These are phyloP conservation scores for Zaprionus gabonicus DNA, from an alignment of 1,140 invertebrate genomes.

Conservation along the genomic window DNA sequence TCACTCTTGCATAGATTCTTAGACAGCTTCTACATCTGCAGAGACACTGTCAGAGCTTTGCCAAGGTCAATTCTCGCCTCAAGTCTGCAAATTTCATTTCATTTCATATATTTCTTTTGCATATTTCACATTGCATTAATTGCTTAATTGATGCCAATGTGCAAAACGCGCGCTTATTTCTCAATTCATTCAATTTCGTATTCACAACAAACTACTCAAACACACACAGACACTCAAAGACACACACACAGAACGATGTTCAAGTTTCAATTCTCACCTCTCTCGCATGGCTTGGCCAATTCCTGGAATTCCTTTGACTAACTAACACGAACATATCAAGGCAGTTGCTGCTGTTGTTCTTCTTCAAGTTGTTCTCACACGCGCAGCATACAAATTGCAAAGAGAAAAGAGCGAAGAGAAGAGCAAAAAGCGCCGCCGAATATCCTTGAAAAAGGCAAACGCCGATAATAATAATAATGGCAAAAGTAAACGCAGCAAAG, in stretches of 20 bases:
- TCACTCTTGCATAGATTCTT: background rate
- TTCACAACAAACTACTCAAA: slow-evolving; percentile 34
- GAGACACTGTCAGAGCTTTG: background rate
- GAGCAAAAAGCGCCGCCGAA: slow-evolving; percentile 65
- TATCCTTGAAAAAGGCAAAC: slow-evolving; percentile 78
- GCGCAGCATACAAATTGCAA: slow-evolving; percentile 65
- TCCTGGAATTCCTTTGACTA: slow-evolving; percentile 82
- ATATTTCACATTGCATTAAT: slow-evolving; percentile 70
- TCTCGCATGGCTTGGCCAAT: slow-evolving; percentile 55
- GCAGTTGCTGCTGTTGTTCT: slow-evolving; percentile 22
- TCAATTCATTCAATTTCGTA: slow-evolving; percentile 75
- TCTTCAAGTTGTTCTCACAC: slow-evolving; percentile 66
- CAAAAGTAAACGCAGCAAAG: slow-evolving; percentile 49
- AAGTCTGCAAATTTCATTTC: slow-evolving; percentile 6
- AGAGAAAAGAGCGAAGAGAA: background rate
- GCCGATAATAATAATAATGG: slow-evolving; percentile 60
- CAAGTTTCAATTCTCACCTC: slow-evolving; percentile 71
- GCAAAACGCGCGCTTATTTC: slow-evolving; percentile 52
- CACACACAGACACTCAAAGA: slow-evolving; percentile 6
- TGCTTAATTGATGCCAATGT: slow-evolving; percentile 80
- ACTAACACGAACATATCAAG: slow-evolving; percentile 60
- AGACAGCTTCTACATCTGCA: too few species aligned
- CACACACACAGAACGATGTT: slow-evolving; percentile 42
- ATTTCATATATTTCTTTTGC: slow-evolving; percentile 2
- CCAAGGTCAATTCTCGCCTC: background rate